Percentiles rank a stretch among this genome's conserved stretches.
These are phyloP conservation scores for Nyctibius bracteatus DNA, from an alignment of 2,113 vertebrate genomes.

Conservation along the genomic window DNA sequence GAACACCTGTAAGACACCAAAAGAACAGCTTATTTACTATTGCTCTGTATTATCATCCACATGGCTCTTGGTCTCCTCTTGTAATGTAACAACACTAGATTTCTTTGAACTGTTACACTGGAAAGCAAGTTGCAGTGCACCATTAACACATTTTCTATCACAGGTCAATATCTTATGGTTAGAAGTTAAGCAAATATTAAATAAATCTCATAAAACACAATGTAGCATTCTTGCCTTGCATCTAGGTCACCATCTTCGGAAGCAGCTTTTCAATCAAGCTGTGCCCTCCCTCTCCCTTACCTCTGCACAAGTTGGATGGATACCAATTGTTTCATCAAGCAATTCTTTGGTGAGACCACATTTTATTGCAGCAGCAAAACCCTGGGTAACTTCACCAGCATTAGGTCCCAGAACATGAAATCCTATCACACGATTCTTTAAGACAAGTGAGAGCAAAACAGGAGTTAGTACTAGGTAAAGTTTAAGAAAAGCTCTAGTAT, in stretches of 20 bases:
- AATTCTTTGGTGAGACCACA: conserved; percentile 90
- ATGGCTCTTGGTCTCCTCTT: not conserved
- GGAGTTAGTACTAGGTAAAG: not conserved
- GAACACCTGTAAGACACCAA: conserved; percentile 79
- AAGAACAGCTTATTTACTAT: not conserved
- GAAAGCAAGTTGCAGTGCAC: not conserved
- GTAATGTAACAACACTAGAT: not conserved
- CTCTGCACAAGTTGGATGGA: conserved; percentile 96
- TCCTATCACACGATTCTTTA: conserved; percentile 88
- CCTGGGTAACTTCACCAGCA: conserved; percentile 94
- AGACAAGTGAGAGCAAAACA: not conserved
- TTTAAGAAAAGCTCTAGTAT: not conserved
- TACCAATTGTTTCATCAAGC: conserved; percentile 89
- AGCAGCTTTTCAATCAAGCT: not conserved
- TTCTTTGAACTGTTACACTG: not conserved
- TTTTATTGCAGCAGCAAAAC: conserved; percentile 92
- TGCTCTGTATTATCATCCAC: not conserved
- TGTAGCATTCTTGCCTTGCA: not conserved
- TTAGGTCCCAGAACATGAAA: conserved; percentile 95
- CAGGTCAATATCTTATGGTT: not conserved
- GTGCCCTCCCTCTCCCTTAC: conserved; percentile 54
- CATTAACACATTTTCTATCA: not conserved
- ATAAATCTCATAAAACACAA: not conserved
- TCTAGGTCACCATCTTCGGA: not conserved
- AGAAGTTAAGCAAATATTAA: not conserved